These are phyloP conservation scores for Tricholauxania praeusta DNA, from an alignment of 2,888 invertebrate species.

Conservation along the genomic window DNA sequence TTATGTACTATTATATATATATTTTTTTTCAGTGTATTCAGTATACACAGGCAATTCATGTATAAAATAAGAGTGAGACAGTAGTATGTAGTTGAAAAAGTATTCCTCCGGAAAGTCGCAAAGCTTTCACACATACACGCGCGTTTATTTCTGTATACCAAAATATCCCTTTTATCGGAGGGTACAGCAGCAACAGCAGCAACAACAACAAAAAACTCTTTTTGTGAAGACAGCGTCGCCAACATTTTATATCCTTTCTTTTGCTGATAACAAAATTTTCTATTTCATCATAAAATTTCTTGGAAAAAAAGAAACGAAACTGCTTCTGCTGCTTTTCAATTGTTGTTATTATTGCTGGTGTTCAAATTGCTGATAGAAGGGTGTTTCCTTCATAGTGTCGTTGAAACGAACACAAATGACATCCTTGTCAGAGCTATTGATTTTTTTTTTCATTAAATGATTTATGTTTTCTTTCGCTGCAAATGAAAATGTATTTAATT, in stretches of 20 bases:
- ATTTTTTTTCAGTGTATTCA: no score
- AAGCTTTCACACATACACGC: no score
- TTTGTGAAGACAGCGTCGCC: background rate
- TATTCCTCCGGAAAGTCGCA: no score
- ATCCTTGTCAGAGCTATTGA: conserved; percentile 14
- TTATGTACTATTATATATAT: no score
- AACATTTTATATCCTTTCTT: conserved; percentile 58
- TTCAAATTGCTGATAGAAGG: background rate
- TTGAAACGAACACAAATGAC: background rate
- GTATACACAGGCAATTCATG: no score
- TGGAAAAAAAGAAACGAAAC: conserved; percentile 24
- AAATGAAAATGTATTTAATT: no score
- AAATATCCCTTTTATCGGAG: no score
- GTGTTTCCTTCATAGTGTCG: background rate
- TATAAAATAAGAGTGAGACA: no score
- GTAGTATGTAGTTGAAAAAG: no score
- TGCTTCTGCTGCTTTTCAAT: conserved; percentile 24
- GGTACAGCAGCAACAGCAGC: conserved; percentile 31
- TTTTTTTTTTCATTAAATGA: conserved; percentile 6
- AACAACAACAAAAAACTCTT: conserved; percentile 22
- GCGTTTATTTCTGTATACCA: no score
- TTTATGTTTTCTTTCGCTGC: background rate
- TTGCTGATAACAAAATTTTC: conserved; percentile 61
- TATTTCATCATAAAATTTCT: conserved; percentile 59
- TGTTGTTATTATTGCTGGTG: conserved; percentile 12